A percentile compares a stretch with the other conserved stretches of the same genome.
These are phyloP conservation scores for Brachirus orientalis DNA, from an alignment of 2,113 vertebrate species.

Conservation along the genomic window DNA sequence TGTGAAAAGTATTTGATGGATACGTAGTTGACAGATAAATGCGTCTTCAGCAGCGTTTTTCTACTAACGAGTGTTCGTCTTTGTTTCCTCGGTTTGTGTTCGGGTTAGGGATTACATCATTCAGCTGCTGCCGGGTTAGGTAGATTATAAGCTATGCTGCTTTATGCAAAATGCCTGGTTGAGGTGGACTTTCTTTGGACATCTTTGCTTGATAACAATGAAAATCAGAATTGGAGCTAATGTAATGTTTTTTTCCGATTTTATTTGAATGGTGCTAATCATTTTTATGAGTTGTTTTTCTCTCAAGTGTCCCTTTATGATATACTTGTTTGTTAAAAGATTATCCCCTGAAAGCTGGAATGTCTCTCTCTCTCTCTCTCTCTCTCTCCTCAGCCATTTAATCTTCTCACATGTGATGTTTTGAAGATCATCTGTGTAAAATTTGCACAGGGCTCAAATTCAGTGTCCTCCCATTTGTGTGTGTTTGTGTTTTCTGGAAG, in stretches of 20 bases:
- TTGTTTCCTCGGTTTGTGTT: conserved; percentile 47
- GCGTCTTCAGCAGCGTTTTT: conserved; percentile 8
- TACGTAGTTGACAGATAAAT: neutral
- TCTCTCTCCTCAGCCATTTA: conserved; percentile 32
- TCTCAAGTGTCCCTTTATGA: conserved; percentile 26
- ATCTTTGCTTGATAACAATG: conserved; percentile 10
- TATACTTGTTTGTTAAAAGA: conserved; percentile 62
- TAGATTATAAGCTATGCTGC: conserved; percentile 43
- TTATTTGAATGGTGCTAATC: neutral
- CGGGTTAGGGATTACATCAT: conserved; percentile 63
- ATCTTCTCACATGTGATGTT: conserved; percentile 58
- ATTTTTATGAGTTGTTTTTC: conserved; percentile 42
- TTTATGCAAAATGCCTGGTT: conserved; percentile 49
- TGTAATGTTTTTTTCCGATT: neutral
- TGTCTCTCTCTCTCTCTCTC: conserved; percentile 10
- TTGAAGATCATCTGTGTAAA: conserved; percentile 44
- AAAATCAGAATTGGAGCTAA: neutral
- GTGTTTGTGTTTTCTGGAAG: conserved; percentile 48
- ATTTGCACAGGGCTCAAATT: conserved; percentile 47
- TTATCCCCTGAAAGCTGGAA: conserved; percentile 60
- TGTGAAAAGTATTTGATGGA: conserved; percentile 7
- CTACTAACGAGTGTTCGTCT: conserved; percentile 18
- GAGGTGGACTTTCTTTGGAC: conserved; percentile 47
- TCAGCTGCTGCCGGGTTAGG: conserved; percentile 31
- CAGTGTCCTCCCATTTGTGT: conserved; percentile 51